Conservation (phyloP, 2,888 invertebrate genomes). For the Drosophila rellima region DNA sequence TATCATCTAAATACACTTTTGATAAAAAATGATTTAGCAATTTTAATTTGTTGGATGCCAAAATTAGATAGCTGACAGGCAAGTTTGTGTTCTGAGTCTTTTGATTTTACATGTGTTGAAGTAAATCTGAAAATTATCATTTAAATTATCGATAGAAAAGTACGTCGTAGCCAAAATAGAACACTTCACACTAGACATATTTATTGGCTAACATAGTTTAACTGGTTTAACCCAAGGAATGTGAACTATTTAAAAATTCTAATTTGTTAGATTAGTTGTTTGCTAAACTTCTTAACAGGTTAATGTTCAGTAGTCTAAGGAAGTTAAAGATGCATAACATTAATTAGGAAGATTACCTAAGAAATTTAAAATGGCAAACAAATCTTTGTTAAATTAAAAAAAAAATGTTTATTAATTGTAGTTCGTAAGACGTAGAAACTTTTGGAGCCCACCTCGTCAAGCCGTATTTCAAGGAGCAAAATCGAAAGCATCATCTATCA, state of each 20-base stretch:
- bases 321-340: neutral
- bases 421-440: neutral
- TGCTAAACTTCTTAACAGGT: neutral
- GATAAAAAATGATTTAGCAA: conserved; percentile 38
- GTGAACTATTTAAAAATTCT: conserved; percentile 8
- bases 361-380: too few relatives aligned
- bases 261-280: neutral
- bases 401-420: too few relatives aligned
- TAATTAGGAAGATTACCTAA: too few relatives aligned
- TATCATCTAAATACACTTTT: conserved; percentile 32
- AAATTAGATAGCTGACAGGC: conserved; percentile 33
- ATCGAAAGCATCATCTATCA: conserved; percentile 32
- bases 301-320: neutral
- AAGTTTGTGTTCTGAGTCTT: conserved; percentile 65
- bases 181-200: neutral
- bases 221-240: conserved; percentile 6
- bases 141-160: neutral
- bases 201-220: neutral
- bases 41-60: conserved; percentile 39
- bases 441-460: conserved; percentile 3
- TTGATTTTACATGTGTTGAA: conserved; percentile 47
- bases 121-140: neutral
- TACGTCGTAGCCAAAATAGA: neutral
- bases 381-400: too few relatives aligned
- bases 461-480: neutral